These are phyloP conservation scores for Drosophila recens DNA, from an alignment of 2,888 invertebrate genomes.

Conservation along the genomic window DNA sequence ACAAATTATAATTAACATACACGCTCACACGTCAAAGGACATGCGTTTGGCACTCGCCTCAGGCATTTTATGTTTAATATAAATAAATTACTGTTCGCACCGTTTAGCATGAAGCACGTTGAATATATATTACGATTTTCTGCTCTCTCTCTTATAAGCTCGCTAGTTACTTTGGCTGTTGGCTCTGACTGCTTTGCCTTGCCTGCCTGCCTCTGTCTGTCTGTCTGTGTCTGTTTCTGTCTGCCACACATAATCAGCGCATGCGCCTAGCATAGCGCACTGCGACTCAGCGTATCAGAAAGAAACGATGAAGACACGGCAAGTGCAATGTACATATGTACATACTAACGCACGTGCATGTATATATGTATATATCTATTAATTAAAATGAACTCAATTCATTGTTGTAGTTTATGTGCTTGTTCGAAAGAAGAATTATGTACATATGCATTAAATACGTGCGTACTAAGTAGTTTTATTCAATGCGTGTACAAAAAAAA, in stretches of 20 bases:
- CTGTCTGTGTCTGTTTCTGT: constrained; percentile 18
- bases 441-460: background rate
- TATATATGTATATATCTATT: background rate
- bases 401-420: background rate
- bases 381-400: constrained; percentile 3
- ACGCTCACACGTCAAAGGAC: constrained; percentile 65
- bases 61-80: constrained; percentile 60
- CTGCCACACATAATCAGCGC: constrained; percentile 30
- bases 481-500: constrained; percentile 13
- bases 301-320: constrained; percentile 30
- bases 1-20: constrained; percentile 45
- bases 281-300: constrained; percentile 6
- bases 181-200: constrained; percentile 35
- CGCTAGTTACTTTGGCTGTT: constrained; percentile 63
- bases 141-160: constrained; percentile 60
- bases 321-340: constrained; percentile 9
- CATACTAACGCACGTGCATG: background rate
- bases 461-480: constrained; percentile 8
- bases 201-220: constrained; percentile 23
- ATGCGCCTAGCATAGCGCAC: constrained; percentile 42
- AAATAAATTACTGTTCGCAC: constrained; percentile 56
- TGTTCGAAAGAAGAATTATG: background rate
- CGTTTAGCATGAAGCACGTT: constrained; percentile 58
- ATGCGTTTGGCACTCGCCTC: constrained; percentile 69
- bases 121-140: constrained; percentile 66